Conservation (phyloP, 2,113 vertebrate species). For the Malurus cyaneus region DNA sequence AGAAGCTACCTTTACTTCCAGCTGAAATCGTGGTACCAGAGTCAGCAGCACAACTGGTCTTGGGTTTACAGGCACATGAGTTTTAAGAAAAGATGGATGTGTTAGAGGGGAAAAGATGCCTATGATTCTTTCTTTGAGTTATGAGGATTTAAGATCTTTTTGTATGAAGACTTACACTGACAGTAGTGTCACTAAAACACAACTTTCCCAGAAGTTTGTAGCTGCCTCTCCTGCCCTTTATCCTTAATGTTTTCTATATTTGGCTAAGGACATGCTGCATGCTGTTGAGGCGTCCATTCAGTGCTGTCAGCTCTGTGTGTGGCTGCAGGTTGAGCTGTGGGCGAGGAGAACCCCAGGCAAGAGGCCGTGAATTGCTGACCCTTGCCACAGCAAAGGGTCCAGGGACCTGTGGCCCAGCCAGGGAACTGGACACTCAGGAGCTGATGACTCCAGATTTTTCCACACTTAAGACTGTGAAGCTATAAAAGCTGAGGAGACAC, state of each 20-base stretch:
- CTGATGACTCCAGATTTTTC: not conserved
- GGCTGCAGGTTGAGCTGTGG: not conserved
- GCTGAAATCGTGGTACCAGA: not conserved
- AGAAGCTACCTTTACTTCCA: not conserved
- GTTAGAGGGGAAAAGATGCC: not conserved
- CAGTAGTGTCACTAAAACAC: not conserved
- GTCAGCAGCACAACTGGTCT: not conserved
- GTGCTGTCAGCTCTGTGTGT: not conserved
- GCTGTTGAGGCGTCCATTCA: not conserved
- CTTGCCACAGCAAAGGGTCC: no score
- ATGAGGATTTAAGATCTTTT: not conserved
- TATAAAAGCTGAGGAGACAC: not conserved
- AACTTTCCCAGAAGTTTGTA: not conserved
- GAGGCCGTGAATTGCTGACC: accelerated
- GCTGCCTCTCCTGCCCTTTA: not conserved
- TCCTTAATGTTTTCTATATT: not conserved
- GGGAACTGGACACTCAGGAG: not conserved
- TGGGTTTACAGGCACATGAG: not conserved
- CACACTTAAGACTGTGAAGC: not conserved
- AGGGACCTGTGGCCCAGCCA: not conserved
- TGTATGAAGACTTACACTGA: not conserved
- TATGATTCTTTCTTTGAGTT: not conserved
- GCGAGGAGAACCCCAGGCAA: not conserved
- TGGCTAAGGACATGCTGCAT: not conserved
- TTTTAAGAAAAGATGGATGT: not conserved